These are phyloP conservation scores for Lophura nycthemera DNA, from an alignment of 2,113 vertebrate genomes.

Conservation along the genomic window DNA sequence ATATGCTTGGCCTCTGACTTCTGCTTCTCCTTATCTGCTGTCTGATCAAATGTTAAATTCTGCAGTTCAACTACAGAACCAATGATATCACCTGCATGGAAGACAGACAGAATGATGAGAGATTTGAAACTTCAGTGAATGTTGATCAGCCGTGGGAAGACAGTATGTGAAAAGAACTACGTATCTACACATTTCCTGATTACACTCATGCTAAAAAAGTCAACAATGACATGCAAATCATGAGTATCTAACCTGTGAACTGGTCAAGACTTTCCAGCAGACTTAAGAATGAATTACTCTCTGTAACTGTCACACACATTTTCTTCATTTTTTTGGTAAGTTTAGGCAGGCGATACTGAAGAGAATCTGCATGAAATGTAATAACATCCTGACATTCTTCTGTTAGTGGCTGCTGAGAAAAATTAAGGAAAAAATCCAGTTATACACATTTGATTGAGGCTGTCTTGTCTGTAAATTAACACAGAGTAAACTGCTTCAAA, in stretches of 20 bases:
- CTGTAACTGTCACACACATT: constrained; percentile 84
- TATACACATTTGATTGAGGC: background rate
- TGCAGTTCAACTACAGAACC: constrained; percentile 86
- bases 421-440: background rate
- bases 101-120: background rate
- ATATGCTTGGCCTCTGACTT: constrained; percentile 92
- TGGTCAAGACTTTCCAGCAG: constrained; percentile 89
- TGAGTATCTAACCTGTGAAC: constrained; percentile 84
- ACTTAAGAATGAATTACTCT: constrained; percentile 79
- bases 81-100: constrained; percentile 84
- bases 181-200: background rate
- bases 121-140: background rate
- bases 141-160: background rate
- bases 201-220: background rate
- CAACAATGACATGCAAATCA: background rate
- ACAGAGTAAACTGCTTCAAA: background rate
- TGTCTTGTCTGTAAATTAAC: background rate
- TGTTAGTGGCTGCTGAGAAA: constrained; percentile 23
- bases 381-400: background rate
- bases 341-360: constrained; percentile 86
- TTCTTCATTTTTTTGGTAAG: constrained; percentile 90
- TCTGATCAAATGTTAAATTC: constrained; percentile 81
- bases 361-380: constrained; percentile 53
- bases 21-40: constrained; percentile 90
- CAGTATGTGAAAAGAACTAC: background rate